Base-by-base conservation (phyloP, 1,140 invertebrate species). In the Belonocnema kinseyi region DNA sequence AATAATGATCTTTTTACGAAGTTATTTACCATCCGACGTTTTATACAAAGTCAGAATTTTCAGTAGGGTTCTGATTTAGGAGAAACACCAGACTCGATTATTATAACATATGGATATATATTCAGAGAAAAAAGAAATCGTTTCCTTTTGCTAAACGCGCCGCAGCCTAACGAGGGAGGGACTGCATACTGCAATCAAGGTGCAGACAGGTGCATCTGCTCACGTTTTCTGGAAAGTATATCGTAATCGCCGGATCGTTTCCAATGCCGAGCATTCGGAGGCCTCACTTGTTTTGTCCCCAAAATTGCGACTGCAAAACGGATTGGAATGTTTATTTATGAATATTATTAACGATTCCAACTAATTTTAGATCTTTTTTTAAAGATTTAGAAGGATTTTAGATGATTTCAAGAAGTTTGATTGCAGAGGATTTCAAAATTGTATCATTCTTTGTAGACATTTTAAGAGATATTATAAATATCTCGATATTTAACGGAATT, bases 161-260 rank as follows among this genome's bases (percentile, higher is more conserved):
- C 40, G 26, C 33, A 66, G 61, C 61, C 33, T 66, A 66, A 66
- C 33, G 33, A 66, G 40, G 33, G 33, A 66, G 40, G 26, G 61
- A 16, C 26, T 40, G 61, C 61, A 33, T 33, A 40, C 61, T 66
- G 61, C 61, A 66, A 66, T 66, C 61, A 66, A 66, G 61, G 40
- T 66, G 61, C 61, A 66, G 61, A 33, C 61, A 66, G 61, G 61
- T 66, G 61, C 61, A 66, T 40, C 26, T 16, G 33, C 61, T 46
- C 61, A 66, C 54, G 21, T 66, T 66, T 66, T 66, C 21, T 66
- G 26, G 12, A 66, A 66, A 14, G 58, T 33, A 66, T 33, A 26
- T 66, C 61, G 58, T 66, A 66, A 66, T 66, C 61, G 33, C 40
- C 33, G 61, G 16, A 66, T 66, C 61, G 61, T 26, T 8, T 66